These are phyloP conservation scores for Emydocephalus ijimae DNA, from an alignment of 2,113 vertebrate species.

Conservation along the genomic window DNA sequence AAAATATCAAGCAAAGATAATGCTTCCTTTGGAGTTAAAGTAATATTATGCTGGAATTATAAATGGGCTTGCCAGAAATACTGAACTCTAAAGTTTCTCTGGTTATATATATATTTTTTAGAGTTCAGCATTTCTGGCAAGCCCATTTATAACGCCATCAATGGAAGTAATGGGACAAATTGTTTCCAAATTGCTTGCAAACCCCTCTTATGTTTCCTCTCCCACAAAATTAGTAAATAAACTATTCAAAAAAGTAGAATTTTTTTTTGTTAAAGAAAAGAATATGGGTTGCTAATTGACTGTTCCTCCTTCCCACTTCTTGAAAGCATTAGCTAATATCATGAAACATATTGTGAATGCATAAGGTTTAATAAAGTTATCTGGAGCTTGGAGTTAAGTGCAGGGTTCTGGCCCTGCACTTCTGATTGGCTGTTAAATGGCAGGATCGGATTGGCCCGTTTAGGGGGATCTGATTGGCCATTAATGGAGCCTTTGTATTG, in stretches of 20 bases:
- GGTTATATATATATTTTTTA: too few species aligned
- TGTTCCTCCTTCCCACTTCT: slow-evolving; percentile 25
- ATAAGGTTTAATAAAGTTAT: too few species aligned
- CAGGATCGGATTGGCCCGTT: too few species aligned
- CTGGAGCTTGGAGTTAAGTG: too few species aligned
- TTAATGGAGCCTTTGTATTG: too few species aligned
- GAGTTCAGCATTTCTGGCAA: not conserved
- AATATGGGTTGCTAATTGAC: slow-evolving; percentile 50
- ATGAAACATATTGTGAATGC: too few species aligned
- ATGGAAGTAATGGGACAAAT: not conserved
- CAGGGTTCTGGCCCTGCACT: too few species aligned
- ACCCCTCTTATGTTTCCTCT: not conserved
- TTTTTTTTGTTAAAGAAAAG: slow-evolving; percentile 44
- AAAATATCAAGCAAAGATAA: not conserved
- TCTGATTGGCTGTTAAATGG: too few species aligned
- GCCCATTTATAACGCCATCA: not conserved
- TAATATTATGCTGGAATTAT: slow-evolving; percentile 11
- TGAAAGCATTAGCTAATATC: slow-evolving; percentile 33
- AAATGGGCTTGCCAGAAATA: too few species aligned
- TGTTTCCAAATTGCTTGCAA: not conserved
- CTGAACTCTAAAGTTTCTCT: too few species aligned
- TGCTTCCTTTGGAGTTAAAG: not conserved
- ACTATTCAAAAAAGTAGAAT: slow-evolving; percentile 35
- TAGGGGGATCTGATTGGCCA: too few species aligned
- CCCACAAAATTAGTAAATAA: slow-evolving; percentile 29